Conservation (phyloP, 2,797 vertebrate genomes). For the Coregonus suidteri region DNA sequence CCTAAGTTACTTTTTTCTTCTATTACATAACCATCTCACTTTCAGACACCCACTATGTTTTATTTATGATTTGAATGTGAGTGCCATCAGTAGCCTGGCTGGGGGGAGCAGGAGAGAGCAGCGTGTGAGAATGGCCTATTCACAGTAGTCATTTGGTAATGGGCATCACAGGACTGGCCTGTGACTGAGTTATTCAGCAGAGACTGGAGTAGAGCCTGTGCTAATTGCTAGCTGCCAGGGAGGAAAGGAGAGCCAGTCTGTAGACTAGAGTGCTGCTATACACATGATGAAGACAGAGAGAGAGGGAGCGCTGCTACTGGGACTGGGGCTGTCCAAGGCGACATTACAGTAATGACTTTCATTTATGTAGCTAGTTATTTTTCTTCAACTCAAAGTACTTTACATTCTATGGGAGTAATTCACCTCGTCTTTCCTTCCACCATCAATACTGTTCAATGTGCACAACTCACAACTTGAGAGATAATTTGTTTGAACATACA, state of each 20-base stretch:
- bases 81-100: neutral
- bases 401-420: too few relatives aligned
- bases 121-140: constrained; percentile 18
- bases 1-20: neutral
- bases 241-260: neutral
- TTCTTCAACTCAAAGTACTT: too few relatives aligned
- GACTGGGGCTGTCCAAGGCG: too few relatives aligned
- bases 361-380: too few relatives aligned
- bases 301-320: neutral
- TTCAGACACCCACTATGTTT: neutral
- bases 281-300: constrained; percentile 2
- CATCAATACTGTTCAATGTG: neutral
- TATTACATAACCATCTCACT: neutral
- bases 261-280: neutral
- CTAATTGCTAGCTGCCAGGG: constrained; percentile 28
- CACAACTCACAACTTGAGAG: too few relatives aligned
- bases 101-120: neutral
- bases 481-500: too few relatives aligned
- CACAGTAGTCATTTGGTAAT: constrained; percentile 42
- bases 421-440: neutral
- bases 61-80: neutral
- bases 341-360: too few relatives aligned
- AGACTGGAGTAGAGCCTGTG: constrained; percentile 17
- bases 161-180: constrained; percentile 44
- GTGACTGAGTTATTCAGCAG: constrained; percentile 42